A percentile compares a stretch with the other conserved stretches of the same genome.
phyloP scores from a whole-genome alignment of 2,888 invertebrate species.

The Muschampia staudingeri region DNA sequence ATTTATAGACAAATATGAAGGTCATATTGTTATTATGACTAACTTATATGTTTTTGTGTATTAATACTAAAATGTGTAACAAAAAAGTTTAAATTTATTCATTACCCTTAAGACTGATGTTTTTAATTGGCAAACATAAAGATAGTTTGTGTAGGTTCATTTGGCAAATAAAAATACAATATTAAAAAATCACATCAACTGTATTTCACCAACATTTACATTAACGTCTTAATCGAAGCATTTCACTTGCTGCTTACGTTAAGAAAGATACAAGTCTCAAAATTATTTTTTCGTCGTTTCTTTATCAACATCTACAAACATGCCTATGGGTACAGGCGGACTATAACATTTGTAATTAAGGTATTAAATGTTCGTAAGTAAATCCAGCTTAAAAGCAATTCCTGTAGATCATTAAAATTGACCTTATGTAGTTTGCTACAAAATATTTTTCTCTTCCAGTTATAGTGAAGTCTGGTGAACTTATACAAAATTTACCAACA shows the following conservation, averaged over 20 bases:
- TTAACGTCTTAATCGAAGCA: slow-evolving; percentile 90
- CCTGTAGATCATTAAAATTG: slow-evolving; percentile 5
- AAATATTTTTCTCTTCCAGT: neutral
- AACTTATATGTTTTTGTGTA: too few species aligned
- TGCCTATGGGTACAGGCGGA: slow-evolving; percentile 90
- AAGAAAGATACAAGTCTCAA: slow-evolving; percentile 86
- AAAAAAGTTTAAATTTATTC: too few species aligned
- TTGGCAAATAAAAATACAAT: slow-evolving; percentile 71
- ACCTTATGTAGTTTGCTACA: too few species aligned
- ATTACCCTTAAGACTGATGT: too few species aligned
- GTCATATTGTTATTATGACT: too few species aligned
- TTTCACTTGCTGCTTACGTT: slow-evolving; percentile 88
- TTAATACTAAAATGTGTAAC: too few species aligned
- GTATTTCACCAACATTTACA: slow-evolving; percentile 91
- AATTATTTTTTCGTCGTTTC: slow-evolving; percentile 78
- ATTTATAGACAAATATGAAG: too few species aligned
- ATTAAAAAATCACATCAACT: slow-evolving; percentile 91
- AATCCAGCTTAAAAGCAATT: slow-evolving; percentile 26
- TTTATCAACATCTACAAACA: slow-evolving; percentile 83
- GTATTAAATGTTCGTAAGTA: slow-evolving; percentile 77
- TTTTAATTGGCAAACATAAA: neutral
- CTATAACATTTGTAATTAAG: slow-evolving; percentile 76
- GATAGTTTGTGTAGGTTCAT: neutral
- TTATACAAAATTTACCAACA: neutral
- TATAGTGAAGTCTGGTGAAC: neutral